Evolutionary conservation across 2,888 invertebrate species (phyloP).

Genomic region (Mimas tiliae): DNA sequence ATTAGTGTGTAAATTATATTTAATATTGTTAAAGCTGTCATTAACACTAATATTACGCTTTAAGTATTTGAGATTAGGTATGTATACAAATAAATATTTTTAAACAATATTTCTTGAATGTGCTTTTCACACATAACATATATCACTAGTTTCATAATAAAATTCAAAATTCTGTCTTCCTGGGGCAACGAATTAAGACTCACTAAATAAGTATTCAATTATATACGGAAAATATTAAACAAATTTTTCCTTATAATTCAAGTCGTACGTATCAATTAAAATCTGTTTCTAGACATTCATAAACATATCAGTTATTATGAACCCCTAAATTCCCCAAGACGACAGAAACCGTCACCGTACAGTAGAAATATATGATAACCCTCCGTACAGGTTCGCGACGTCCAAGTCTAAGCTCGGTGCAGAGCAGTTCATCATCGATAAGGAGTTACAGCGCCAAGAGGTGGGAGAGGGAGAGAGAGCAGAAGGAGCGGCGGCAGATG

Average conservation of each 20-base stretch:
- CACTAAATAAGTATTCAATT: neutral
- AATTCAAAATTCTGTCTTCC: neutral
- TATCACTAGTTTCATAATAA: neutral
- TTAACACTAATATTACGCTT: neutral
- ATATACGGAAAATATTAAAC: neutral
- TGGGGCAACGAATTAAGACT: neutral
- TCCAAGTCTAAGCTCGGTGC: conserved; percentile 94
- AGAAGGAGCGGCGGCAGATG: conserved; percentile 92
- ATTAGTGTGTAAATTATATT: conserved; percentile 5
- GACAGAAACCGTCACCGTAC: neutral
- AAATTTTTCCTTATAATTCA: neutral
- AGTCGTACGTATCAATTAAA: neutral
- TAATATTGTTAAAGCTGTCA: neutral
- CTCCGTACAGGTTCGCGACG: conserved; percentile 90
- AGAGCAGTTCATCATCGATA: conserved; percentile 92
- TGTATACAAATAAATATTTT: neutral
- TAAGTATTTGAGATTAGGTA: neutral
- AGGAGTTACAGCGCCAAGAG: conserved; percentile 92
- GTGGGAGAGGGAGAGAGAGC: conserved; percentile 92
- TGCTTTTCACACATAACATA: conserved; percentile 1
- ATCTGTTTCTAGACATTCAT: neutral
- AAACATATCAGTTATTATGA: neutral
- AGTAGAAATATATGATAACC: conserved; percentile 27
- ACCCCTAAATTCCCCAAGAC: neutral
- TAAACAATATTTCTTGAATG: neutral